phyloP scores from a whole-genome alignment of 1,140 invertebrate genomes.

The Saccostrea glomerata region DNA sequence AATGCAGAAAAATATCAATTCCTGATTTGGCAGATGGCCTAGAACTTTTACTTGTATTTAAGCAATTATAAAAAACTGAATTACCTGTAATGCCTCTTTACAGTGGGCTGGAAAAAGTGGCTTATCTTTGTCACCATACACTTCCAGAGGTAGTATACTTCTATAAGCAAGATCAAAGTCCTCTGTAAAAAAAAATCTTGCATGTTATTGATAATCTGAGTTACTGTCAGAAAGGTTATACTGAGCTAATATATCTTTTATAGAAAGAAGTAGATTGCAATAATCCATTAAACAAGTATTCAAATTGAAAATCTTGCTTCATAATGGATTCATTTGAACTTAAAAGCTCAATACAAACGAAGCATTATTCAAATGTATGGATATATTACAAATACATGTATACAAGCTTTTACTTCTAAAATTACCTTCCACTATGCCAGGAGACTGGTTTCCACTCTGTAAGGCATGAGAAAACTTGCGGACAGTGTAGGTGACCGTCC shows the following conservation, averaged over 20 bases:
- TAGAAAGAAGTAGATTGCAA: not conserved
- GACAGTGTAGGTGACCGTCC: slow-evolving; percentile 75
- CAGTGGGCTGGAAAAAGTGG: slow-evolving; percentile 84
- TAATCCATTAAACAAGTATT: not conserved
- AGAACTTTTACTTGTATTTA: no score
- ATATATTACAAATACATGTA: not conserved
- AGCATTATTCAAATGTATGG: not conserved
- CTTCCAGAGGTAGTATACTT: slow-evolving; percentile 86
- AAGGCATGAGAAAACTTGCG: slow-evolving; percentile 69
- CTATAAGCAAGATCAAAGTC: slow-evolving; percentile 85
- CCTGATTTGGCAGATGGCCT: no score
- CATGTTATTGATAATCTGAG: not conserved
- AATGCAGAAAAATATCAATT: no score
- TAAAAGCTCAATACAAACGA: not conserved
- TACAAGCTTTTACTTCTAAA: not conserved
- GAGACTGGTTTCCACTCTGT: slow-evolving; percentile 69
- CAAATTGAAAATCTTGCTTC: not conserved
- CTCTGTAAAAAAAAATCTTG: slow-evolving; percentile 79
- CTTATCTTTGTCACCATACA: slow-evolving; percentile 86
- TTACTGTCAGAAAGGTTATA: not conserved
- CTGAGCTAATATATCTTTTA: not conserved
- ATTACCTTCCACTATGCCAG: slow-evolving; percentile 69
- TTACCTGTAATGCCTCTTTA: slow-evolving; percentile 82
- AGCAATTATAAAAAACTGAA: no score
- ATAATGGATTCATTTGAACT: not conserved